These are phyloP conservation scores for Gobionotothen gibberifrons DNA, from an alignment of 2,797 vertebrate species.

Conservation along the genomic window DNA sequence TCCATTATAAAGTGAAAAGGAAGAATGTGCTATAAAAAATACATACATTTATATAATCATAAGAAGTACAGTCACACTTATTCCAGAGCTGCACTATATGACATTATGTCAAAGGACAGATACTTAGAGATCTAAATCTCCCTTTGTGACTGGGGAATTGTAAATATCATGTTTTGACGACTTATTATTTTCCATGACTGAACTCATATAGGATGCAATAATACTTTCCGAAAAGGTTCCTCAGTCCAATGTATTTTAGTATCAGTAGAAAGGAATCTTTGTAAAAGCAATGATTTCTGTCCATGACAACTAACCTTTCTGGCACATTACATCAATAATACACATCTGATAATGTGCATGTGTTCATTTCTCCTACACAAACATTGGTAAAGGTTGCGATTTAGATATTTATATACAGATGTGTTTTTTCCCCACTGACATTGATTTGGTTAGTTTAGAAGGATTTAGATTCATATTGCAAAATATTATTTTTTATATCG, in stretches of 20 bases:
- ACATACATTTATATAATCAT: too few relatives aligned
- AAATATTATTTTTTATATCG: too few relatives aligned
- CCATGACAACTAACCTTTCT: background rate
- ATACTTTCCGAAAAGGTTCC: too few relatives aligned
- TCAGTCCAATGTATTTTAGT: background rate
- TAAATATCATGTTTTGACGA: background rate
- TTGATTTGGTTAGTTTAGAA: too few relatives aligned
- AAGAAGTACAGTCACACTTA: too few relatives aligned
- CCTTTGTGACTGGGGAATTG: background rate
- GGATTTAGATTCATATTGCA: too few relatives aligned
- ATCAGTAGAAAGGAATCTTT: conserved; percentile 3
- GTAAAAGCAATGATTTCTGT: background rate
- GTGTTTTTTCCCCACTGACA: too few relatives aligned
- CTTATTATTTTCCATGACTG: background rate
- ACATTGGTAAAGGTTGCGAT: background rate
- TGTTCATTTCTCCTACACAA: background rate
- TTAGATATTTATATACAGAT: background rate
- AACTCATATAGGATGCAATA: background rate
- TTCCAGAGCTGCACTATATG: background rate
- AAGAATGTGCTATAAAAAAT: too few relatives aligned
- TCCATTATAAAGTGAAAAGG: too few relatives aligned
- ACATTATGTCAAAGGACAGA: background rate
- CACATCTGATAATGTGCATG: background rate
- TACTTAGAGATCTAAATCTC: background rate
- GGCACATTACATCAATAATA: background rate